Percentiles rank a stretch among this genome's conserved stretches.
Conservation (phyloP, 2,797 vertebrate species). For the Poeciliopsis gracilis region DNA sequence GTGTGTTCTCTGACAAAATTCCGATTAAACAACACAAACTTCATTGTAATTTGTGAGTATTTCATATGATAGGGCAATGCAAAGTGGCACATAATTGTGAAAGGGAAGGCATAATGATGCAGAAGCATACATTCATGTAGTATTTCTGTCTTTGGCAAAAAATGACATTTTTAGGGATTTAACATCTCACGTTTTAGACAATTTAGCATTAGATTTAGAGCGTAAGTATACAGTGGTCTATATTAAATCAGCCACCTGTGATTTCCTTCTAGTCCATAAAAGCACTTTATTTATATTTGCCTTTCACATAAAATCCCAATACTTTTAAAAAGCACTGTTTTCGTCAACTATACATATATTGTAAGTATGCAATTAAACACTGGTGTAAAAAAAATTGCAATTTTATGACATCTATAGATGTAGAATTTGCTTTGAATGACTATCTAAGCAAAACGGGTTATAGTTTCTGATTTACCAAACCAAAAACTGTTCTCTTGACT, state of each 20-base stretch:
- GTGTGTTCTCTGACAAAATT: constrained; percentile 4
- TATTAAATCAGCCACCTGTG: not conserved
- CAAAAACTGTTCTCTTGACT: not conserved
- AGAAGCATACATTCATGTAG: not conserved
- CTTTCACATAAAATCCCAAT: too few species aligned
- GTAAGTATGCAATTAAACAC: not conserved
- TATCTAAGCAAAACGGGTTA: not conserved
- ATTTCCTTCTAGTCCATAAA: not conserved
- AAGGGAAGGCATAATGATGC: not conserved
- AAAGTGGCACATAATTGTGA: too few species aligned
- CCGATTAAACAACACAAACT: too few species aligned
- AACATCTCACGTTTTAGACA: not conserved
- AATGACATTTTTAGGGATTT: not conserved
- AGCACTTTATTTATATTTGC: not conserved
- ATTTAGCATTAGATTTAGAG: not conserved
- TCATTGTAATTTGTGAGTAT: too few species aligned
- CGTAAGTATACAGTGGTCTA: not conserved
- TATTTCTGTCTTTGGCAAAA: not conserved
- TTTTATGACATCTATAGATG: not conserved
- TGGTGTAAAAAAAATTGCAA: not conserved
- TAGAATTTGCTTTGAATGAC: not conserved
- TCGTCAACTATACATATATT: not conserved
- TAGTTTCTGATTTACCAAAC: too few species aligned
- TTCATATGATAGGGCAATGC: too few species aligned
- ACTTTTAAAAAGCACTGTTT: not conserved